Conservation (phyloP, 37 sponge, comb jelly and placozoan species). For the Ianthella basta region DNA sequence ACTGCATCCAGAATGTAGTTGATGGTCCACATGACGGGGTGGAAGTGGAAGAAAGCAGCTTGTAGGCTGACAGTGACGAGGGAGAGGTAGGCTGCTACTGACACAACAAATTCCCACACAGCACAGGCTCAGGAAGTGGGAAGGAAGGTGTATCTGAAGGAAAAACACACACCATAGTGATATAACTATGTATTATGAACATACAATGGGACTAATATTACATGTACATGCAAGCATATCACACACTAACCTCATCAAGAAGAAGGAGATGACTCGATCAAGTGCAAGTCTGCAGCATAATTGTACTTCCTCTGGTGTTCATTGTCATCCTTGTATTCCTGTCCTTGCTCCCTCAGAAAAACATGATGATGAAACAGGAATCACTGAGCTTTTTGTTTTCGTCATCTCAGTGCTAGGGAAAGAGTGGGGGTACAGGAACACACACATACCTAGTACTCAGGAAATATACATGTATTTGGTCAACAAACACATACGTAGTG, state of each 20-base stretch:
- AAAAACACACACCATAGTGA: background rate
- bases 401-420: background rate
- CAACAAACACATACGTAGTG: too few relatives aligned
- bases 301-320: background rate
- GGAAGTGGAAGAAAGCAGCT: slow-evolving; percentile 57
- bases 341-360: background rate
- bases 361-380: background rate
- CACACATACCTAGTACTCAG: too few relatives aligned
- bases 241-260: slow-evolving; percentile 41
- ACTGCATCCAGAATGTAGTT: slow-evolving; percentile 67
- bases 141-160: slow-evolving; percentile 56
- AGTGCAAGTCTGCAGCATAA: background rate
- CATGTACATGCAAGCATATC: background rate
- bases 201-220: background rate
- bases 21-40: slow-evolving; percentile 48
- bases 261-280: slow-evolving; percentile 48
- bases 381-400: background rate
- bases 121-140: slow-evolving; percentile 44
- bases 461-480: too few relatives aligned
- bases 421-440: too few relatives aligned
- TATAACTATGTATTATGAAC: background rate
- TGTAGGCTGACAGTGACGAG: slow-evolving; percentile 57
- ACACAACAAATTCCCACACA: slow-evolving; percentile 52
- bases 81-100: slow-evolving; percentile 33
- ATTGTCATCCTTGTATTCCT: background rate